Evolutionary conservation across 2,797 vertebrate species (phyloP).

Genomic region (Rallus crepitans): DNA sequence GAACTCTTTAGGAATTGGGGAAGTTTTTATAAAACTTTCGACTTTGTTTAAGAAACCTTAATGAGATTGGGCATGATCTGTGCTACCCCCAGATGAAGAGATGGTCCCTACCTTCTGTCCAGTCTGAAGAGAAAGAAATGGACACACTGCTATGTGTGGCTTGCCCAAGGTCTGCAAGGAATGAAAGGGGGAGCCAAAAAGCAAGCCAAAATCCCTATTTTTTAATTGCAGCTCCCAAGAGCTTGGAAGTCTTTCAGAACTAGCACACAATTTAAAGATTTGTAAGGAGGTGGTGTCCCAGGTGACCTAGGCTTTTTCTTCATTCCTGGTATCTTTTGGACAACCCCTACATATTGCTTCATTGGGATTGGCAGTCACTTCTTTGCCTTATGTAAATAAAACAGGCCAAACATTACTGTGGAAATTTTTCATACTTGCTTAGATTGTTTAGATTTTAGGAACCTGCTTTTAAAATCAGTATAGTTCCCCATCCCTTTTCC

Average conservation of each 20-base stretch:
- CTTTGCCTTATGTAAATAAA: not conserved
- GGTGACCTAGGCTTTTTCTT: not conserved
- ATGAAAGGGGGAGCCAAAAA: not conserved
- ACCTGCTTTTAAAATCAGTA: not conserved
- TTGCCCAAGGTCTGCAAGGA: not conserved
- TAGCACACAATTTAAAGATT: not conserved
- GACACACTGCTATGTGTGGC: not conserved
- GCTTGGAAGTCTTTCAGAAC: not conserved
- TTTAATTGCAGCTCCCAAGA: not conserved
- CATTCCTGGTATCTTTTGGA: not conserved
- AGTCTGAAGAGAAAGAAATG: not conserved
- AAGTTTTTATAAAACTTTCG: conserved; percentile 16
- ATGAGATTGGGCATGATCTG: not conserved
- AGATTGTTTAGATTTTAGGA: not conserved
- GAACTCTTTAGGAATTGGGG: not conserved
- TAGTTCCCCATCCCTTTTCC: not conserved
- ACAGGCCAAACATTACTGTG: not conserved
- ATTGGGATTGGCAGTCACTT: not conserved
- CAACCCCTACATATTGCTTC: not conserved
- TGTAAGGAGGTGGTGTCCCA: not conserved
- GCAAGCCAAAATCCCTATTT: not conserved
- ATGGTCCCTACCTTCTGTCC: not conserved
- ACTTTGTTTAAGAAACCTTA: not conserved
- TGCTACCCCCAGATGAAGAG: not conserved
- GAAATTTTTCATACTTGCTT: not conserved